phyloP scores from a whole-genome alignment of 92 coral and sea anemone species.

The Ricordea florida region DNA sequence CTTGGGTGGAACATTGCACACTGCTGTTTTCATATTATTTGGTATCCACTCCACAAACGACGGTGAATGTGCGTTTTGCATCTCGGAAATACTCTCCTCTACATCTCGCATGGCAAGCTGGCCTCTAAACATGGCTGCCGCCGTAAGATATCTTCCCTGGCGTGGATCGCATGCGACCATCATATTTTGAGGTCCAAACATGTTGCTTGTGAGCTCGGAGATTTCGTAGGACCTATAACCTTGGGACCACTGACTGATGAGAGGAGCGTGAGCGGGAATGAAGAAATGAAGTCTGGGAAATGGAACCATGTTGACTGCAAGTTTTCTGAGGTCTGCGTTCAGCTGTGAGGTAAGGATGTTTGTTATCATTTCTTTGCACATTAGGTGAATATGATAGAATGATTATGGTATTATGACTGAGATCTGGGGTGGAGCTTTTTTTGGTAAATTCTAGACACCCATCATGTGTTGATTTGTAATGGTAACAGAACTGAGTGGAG shows the following conservation, averaged over 20 bases:
- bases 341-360: slow-evolving; percentile 30
- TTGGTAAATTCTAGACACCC: too few relatives aligned
- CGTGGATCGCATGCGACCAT: slow-evolving; percentile 99
- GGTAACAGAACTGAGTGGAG: too few relatives aligned
- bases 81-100: slow-evolving; percentile 79
- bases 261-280: slow-evolving; percentile 94
- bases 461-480: too few relatives aligned
- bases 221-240: slow-evolving; percentile 76
- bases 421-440: too few relatives aligned
- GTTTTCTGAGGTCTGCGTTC: slow-evolving; percentile 94
- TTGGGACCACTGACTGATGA: slow-evolving; percentile 75
- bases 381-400: too few relatives aligned
- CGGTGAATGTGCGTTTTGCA: slow-evolving; percentile 87
- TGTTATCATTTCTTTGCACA: too few relatives aligned
- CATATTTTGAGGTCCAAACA: slow-evolving; percentile 97
- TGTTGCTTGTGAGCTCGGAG: slow-evolving; percentile 85
- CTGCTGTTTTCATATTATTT: slow-evolving; percentile 95
- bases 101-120: slow-evolving; percentile 96
- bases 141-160: slow-evolving; percentile 90
- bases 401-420: too few relatives aligned
- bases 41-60: slow-evolving; percentile 99
- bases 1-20: slow-evolving; percentile 92
- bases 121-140: slow-evolving; percentile 98
- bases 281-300: slow-evolving; percentile 97
- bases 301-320: slow-evolving; percentile 97